phyloP scores from a whole-genome alignment of 1,140 invertebrate species.

The Ectropis grisescens region DNA sequence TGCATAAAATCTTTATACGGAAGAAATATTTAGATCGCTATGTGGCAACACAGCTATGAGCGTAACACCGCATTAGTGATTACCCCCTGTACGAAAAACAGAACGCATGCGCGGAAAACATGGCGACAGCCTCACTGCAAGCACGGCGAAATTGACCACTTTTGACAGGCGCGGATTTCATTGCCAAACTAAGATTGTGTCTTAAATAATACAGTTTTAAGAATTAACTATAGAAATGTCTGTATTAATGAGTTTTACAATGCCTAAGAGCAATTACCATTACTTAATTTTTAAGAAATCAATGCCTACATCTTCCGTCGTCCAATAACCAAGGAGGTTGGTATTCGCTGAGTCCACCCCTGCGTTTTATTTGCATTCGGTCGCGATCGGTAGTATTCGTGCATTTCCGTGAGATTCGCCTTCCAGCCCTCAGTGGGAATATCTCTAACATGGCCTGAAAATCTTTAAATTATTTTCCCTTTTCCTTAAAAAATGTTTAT shows the following conservation, averaged over 20 bases:
- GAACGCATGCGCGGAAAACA: slow-evolving; percentile 57
- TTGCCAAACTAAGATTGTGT: no score
- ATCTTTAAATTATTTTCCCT: slow-evolving; percentile 49
- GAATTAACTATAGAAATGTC: no score
- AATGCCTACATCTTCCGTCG: no score
- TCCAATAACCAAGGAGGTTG: no score
- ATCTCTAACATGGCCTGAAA: slow-evolving; percentile 44
- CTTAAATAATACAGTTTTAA: no score
- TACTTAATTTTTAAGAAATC: no score
- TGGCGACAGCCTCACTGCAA: slow-evolving; percentile 56
- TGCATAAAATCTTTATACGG: no score
- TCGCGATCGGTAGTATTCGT: slow-evolving; percentile 36
- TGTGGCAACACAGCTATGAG: slow-evolving; percentile 31
- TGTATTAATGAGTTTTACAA: no score
- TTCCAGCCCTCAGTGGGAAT: slow-evolving; percentile 59
- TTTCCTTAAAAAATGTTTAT: no score
- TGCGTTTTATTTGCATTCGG: slow-evolving; percentile 53
- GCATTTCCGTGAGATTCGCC: slow-evolving; percentile 42
- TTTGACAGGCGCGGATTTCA: slow-evolving; percentile 32
- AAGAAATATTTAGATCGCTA: no score
- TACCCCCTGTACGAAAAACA: slow-evolving; percentile 34
- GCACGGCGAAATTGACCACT: slow-evolving; percentile 21
- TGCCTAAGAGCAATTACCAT: no score
- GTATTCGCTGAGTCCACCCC: slow-evolving; percentile 33
- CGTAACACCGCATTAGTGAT: slow-evolving; percentile 38